Conservation (phyloP, 2,113 vertebrate species). For the Himantopus leucocephalus region DNA sequence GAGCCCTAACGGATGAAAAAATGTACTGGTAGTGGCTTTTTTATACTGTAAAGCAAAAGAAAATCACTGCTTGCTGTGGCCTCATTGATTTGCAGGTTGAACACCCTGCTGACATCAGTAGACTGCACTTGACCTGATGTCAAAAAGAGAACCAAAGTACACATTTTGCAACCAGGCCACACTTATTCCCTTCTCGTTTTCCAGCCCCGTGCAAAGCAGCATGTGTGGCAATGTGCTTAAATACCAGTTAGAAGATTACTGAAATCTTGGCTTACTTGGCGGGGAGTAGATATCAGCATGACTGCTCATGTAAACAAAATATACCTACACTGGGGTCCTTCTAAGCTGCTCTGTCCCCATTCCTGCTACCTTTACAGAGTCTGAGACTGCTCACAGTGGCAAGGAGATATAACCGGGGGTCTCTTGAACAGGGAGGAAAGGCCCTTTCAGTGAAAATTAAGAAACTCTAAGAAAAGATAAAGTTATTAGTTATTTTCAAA, state of each 20-base stretch:
- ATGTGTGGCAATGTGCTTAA: not conserved
- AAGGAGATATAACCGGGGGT: not conserved
- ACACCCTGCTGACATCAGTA: not conserved
- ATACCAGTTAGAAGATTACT: not conserved
- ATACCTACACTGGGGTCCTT: not conserved
- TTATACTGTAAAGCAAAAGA: not conserved
- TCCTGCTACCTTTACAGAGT: not conserved
- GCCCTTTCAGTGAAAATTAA: not conserved
- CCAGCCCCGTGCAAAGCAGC: not conserved
- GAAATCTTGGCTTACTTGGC: conserved; percentile 6
- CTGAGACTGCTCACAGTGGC: not conserved
- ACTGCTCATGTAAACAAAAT: not conserved
- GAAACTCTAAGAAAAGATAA: not conserved
- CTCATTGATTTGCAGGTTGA: not conserved
- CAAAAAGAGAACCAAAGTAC: not conserved
- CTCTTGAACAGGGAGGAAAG: not conserved
- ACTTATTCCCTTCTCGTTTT: not conserved
- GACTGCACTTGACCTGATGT: not conserved
- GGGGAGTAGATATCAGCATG: not conserved
- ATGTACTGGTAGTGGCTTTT: not conserved
- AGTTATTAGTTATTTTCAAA: not conserved
- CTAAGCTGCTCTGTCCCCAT: not conserved
- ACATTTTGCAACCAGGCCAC: not conserved
- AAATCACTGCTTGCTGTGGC: not conserved
- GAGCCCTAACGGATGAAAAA: not conserved